Evolutionary conservation across 2,888 invertebrate species (phyloP), one percentile per base, ranked within the genome.

Genomic region (Melipona beecheii): DNA sequence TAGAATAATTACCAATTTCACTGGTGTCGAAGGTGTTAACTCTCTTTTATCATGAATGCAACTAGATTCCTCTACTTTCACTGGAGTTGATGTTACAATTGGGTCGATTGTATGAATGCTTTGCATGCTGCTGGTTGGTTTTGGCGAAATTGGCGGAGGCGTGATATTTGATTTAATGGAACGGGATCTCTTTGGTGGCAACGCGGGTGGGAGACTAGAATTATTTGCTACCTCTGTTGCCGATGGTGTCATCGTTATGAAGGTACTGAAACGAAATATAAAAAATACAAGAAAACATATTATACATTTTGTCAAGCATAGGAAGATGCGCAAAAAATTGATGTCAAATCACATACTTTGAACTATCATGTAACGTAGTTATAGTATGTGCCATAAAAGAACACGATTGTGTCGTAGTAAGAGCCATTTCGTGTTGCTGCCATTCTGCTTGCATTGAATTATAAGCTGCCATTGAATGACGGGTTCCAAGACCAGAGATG

Each of bases 381-480:
- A 93, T 87, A 19, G 93, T 93, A n/a, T 90, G 88, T 21, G 93
- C 91, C 92, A 95, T 95, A 88, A 96, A 96, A 49, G 96, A 95
- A 91, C 96, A 96, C 0, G 96, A 96, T 89, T 96, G 96, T 21
- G 96, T 95, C 11, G 96, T 95, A 15, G 96, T 95, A 72, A 96
- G 93, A 70, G 95, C 93, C 92, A 94, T 94, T 88, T 94, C 94
- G 79, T 94, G 95, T 79, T 95, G 95, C 84, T 95, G 95, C 95
- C 95, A 95, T 91, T 96, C 95, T 4, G 95, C 94, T 91, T 96
- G 96, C 91, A 96, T 95, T 79, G 95, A 94, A 88, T 97, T 97
- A 93, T 97, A 97, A 9, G 97, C 96, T 93, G 98, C 98, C 92
- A 98, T 96, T 5, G 98, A 98, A 94, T 98, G 98, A 71, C 98